Evolutionary conservation across 2,888 invertebrate genomes (phyloP).

Genomic region (Drosophila neonasuta): DNA sequence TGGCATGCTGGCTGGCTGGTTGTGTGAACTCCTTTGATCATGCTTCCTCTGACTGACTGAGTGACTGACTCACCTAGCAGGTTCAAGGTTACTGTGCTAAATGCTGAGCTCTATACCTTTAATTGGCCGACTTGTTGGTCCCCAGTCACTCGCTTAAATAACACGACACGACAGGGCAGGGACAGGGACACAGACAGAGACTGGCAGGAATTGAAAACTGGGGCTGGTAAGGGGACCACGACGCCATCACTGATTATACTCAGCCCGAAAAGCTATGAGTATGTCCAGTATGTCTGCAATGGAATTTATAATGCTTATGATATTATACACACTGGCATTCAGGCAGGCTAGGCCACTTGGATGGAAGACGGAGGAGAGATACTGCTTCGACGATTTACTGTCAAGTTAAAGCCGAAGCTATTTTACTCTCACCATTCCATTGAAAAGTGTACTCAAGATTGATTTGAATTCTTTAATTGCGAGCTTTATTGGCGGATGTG

Average conservation of each 20-base stretch:
- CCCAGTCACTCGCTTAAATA: conserved; percentile 35
- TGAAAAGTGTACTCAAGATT: background rate
- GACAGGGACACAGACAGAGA: conserved; percentile 2
- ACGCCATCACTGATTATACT: conserved; percentile 58
- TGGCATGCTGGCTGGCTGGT: conserved; percentile 7
- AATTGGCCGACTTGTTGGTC: conserved; percentile 76
- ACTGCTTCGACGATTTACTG: conserved; percentile 4
- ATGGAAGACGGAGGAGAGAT: background rate
- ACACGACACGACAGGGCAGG: conserved; percentile 5
- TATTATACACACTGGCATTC: conserved; percentile 49
- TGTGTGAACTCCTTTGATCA: conserved; percentile 42
- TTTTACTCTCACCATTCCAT: background rate
- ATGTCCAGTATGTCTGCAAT: conserved; percentile 63
- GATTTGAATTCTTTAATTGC: background rate
- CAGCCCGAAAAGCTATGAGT: conserved; percentile 32
- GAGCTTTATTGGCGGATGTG: no score
- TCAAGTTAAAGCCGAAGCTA: conserved; percentile 7
- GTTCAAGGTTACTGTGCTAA: conserved; percentile 80
- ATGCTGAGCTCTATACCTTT: conserved; percentile 73
- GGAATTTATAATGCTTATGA: conserved; percentile 75
- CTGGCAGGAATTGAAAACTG: background rate
- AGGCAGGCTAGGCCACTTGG: conserved; percentile 12
- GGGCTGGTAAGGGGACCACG: conserved; percentile 7
- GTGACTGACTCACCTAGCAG: conserved; percentile 65
- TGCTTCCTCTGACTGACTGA: conserved; percentile 44